phyloP scores from a whole-genome alignment of 1,140 invertebrate genomes.

The Druon quercuslanigerum region DNA sequence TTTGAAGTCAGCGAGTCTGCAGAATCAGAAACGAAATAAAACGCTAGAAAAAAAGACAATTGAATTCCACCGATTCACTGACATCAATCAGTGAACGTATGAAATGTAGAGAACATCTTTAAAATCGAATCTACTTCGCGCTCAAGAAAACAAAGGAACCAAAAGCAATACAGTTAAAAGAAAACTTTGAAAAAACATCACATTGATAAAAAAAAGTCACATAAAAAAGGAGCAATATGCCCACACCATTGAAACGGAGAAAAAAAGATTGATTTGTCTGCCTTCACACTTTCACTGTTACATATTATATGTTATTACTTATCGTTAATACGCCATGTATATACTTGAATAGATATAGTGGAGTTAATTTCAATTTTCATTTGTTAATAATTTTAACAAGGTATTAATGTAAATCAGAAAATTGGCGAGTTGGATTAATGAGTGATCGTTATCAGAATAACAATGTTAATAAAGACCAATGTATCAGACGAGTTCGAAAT shows the following conservation, averaged over 20 bases:
- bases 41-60: constrained; percentile 38
- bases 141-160: background rate
- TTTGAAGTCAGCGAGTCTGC: constrained; percentile 54
- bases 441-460: constrained; percentile 48
- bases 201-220: background rate
- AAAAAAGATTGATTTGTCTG: constrained; percentile 34
- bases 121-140: background rate
- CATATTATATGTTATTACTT: constrained; percentile 56
- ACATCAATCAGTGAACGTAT: constrained; percentile 62
- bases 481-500: background rate
- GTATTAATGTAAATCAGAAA: constrained; percentile 51
- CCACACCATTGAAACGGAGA: background rate
- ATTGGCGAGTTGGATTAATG: constrained; percentile 42
- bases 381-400: constrained; percentile 49
- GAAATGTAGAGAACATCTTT: constrained; percentile 49
- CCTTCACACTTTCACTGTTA: constrained; percentile 62
- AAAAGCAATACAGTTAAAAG: background rate
- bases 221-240: background rate
- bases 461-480: constrained; percentile 28
- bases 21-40: constrained; percentile 44
- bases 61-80: constrained; percentile 55
- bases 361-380: constrained; percentile 33
- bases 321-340: constrained; percentile 47
- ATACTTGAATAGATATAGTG: constrained; percentile 43
- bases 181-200: background rate